Base-by-base conservation (phyloP, 2,888 invertebrate genomes). In the Ametastegia equiseti region DNA sequence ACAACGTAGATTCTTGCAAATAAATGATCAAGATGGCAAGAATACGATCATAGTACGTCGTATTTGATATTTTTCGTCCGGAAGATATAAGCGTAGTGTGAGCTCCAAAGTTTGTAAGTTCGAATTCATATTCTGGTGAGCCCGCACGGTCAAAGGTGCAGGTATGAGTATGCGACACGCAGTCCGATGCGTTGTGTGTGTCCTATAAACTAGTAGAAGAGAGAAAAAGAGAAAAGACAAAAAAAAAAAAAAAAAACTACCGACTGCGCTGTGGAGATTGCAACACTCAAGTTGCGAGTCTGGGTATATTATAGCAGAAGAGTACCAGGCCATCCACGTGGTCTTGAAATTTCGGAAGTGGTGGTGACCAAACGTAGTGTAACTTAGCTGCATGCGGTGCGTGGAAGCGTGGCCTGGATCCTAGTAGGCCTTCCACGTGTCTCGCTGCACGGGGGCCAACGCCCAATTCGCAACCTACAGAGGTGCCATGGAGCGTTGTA, bases 381-480 rank as follows among this genome's bases (percentile, higher is more conserved):
- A 73, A 50, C 73, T 30, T n/a, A 45, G 71, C 71, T 54, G 50
- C 60, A 54, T 23, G 5, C 3, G 42, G n/a, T n/a, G 63, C 42
- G 60, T 39, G 60, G 57, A 42, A 42, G 27, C 19, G 60, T 57
- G 71, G 73, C 33, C 57, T 71, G 45, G 75, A 50, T 75, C 47
- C 73, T 65, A 81, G 63, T 54, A 63, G 75, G 81, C 63, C 50
- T 27, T 71, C 81, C 81, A 75, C 73, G 81, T 73, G 81, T 81
- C 81, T 47, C 65, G 65, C 81, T 75, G 82, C 80, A 81, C 83
- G 69, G 84, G 87, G 87, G 86, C 86, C 89, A 89, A 89, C 88
- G 88, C 88, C 88, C 89, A 89, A 89, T 89, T 88, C 84, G 86
- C 89, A 87, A 87, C 85, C 87, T 86, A 88, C 85, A 83, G 84